Percentiles rank a stretch among this genome's conserved stretches.
Conservation (phyloP, 2,113 vertebrate species). For the Murina feae region DNA sequence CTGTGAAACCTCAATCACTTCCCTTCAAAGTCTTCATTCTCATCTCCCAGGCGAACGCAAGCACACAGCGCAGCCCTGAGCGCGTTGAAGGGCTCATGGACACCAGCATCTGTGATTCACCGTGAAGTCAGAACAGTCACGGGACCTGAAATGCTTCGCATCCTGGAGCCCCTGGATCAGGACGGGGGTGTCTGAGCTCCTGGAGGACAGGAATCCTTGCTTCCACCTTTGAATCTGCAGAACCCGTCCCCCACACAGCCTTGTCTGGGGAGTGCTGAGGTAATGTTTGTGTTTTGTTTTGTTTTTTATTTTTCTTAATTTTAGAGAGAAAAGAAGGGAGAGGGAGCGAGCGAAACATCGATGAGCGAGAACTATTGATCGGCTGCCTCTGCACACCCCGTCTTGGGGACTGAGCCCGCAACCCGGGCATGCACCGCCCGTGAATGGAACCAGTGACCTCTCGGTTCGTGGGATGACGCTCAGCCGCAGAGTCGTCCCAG, state of each 20-base stretch:
- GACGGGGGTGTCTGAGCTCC: not conserved
- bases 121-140: not conserved
- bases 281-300: no score
- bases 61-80: not conserved
- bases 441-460: no score
- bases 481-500: no score
- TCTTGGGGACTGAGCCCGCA: no score
- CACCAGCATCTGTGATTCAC: not conserved
- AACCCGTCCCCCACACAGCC: not conserved
- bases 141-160: constrained; percentile 13
- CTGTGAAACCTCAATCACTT: constrained; percentile 60
- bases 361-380: no score
- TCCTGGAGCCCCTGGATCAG: not conserved
- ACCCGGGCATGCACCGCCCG: no score
- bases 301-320: no score
- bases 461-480: no score
- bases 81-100: not conserved
- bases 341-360: no score
- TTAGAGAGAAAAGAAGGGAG: no score
- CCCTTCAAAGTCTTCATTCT: constrained; percentile 56
- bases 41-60: constrained; percentile 10
- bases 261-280: not conserved
- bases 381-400: no score
- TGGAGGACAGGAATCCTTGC: not conserved
- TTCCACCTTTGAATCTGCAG: not conserved